These are phyloP conservation scores for Typhlichthys subterraneus DNA, from an alignment of 2,797 vertebrate species.

Conservation along the genomic window DNA sequence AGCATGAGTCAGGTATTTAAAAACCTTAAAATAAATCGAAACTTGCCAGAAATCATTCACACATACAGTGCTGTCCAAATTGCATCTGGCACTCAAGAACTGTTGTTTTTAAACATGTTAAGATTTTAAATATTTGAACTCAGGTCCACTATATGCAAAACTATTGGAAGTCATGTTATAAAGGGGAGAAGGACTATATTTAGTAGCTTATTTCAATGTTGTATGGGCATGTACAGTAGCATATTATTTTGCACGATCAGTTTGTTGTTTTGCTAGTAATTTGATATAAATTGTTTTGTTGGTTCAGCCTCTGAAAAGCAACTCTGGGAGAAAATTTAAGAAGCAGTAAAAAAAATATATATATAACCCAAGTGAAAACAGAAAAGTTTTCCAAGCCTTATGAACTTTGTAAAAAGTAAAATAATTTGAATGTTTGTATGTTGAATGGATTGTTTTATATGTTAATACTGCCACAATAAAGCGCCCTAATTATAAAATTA, in stretches of 20 bases:
- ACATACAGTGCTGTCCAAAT: slow-evolving; percentile 1
- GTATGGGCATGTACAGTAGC: slow-evolving; percentile 72
- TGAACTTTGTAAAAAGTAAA: slow-evolving; percentile 91
- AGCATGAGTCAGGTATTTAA: slow-evolving; percentile 64
- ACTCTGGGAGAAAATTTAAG: slow-evolving; percentile 85
- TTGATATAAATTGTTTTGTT: slow-evolving; percentile 71
- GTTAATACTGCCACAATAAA: slow-evolving; percentile 94
- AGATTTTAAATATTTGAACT: slow-evolving; percentile 71
- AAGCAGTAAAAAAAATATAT: slow-evolving; percentile 60
- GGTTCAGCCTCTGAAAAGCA: slow-evolving; percentile 78
- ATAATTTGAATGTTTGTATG: slow-evolving; percentile 94
- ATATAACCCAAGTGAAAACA: slow-evolving; percentile 29
- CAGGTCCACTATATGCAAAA: slow-evolving; percentile 75
- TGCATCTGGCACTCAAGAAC: slow-evolving; percentile 23
- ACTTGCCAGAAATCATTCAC: slow-evolving; percentile 17
- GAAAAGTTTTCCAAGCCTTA: slow-evolving; percentile 85
- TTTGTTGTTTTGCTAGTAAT: slow-evolving; percentile 78
- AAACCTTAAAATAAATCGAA: slow-evolving; percentile 53
- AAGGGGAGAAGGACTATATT: slow-evolving; percentile 43
- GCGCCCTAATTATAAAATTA: slow-evolving; percentile 71
- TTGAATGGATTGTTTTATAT: slow-evolving; percentile 96
- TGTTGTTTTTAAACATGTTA: slow-evolving; percentile 42
- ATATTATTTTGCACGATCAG: slow-evolving; percentile 78
- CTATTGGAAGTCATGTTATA: slow-evolving; percentile 47
- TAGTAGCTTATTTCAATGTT: slow-evolving; percentile 56